Base-by-base conservation (phyloP, 2,888 invertebrate genomes). In the Phymatocera aterrima region DNA sequence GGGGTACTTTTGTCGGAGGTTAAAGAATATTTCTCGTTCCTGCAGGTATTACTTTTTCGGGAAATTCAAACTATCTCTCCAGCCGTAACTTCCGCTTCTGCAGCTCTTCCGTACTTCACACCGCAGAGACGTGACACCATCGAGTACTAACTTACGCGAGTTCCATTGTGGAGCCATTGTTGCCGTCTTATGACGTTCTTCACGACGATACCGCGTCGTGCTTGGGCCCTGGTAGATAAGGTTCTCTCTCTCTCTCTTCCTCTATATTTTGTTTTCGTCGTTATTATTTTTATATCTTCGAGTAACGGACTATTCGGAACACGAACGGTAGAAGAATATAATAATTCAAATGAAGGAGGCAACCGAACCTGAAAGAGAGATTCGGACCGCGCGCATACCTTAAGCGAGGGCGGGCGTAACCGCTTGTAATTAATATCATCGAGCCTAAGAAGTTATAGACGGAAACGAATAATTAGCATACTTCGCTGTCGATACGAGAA, bases 381-480 rank as follows among this genome's bases (percentile, higher is more conserved):
- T 34, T 48, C 68, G 24, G 46, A 72, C 48, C 48, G 31, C 18
- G 72, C n/a, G 48, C 8, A 72, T 51, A 51, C 21, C 12, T 10
- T 34, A 21, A 72, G 72, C 72, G 75, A 43, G 75, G 75, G 75
- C 60, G 75, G 75, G 75, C 75, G 57, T 75, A 57, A 54, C 75
- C 60, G 75, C 57, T 75, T 40, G 54, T 75, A 75, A 75, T 75
- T 75, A 75, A 75, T 75, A 60, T 60, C 60, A 75, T 75, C 75
- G 37, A 15, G 24, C 40, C 75, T 40, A 43, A 54, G 75, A 60
- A 75, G 75, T 75, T 75, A 75, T 75, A 65, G 78, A 57, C 24
- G 43, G 65, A 78, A 78, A 57, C 57, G 68, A 68, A 31, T 64
- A 64, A 78, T 78, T 72, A 72, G 78, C 78, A 72, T 78, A 78